These are phyloP conservation scores for Malachius bipustulatus DNA, from an alignment of 2,888 invertebrate species.

Conservation along the genomic window DNA sequence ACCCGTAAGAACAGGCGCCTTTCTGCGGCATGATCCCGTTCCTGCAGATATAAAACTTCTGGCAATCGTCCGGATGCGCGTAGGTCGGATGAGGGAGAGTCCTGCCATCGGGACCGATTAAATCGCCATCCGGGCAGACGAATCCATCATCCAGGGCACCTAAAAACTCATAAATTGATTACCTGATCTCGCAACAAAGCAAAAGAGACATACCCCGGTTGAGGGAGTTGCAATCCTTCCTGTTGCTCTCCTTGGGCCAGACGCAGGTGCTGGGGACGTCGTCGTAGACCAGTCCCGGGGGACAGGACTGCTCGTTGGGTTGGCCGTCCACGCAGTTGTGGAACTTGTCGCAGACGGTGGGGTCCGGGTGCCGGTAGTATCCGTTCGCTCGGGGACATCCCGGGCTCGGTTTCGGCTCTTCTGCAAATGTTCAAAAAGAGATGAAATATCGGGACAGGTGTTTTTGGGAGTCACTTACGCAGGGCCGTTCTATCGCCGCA, in stretches of 20 bases:
- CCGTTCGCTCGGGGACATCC: conserved; percentile 70
- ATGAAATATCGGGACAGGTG: not conserved
- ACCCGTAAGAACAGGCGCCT: conserved; percentile 58
- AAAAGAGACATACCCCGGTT: conserved; percentile 37
- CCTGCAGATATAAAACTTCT: conserved; percentile 72
- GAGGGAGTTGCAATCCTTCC: conserved; percentile 41
- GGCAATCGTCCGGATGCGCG: conserved; percentile 68
- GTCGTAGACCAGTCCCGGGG: conserved; percentile 66
- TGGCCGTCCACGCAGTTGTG: conserved; percentile 65
- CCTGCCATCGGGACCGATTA: conserved; percentile 54
- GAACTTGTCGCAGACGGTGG: conserved; percentile 63
- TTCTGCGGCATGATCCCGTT: conserved; percentile 65
- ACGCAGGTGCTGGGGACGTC: conserved; percentile 60
- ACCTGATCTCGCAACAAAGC: no score
- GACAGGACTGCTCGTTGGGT: conserved; percentile 54
- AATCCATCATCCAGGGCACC: conserved; percentile 66
- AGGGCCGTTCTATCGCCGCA: conserved; percentile 61
- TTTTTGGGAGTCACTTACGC: conserved; percentile 44
- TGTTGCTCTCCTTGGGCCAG: conserved; percentile 54
- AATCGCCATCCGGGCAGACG: conserved; percentile 59
- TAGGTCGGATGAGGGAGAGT: conserved; percentile 64
- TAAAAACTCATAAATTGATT: conserved; percentile 28
- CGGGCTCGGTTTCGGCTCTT: conserved; percentile 59
- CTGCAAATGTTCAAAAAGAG: conserved; percentile 36
- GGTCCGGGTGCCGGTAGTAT: conserved; percentile 63